A percentile compares a stretch with the other conserved stretches of the same genome.
These are phyloP conservation scores for Rattus norvegicus DNA, from an alignment of 2,113 vertebrate genomes.

Conservation along the genomic window GRCr8 NC_086024.1:17809001-17809500, in stretches of 20 bases:
- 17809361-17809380: neutral
- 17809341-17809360: neutral
- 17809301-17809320: neutral
- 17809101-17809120: neutral
- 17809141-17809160: neutral
- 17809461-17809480: neutral
- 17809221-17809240: constrained; percentile 35
- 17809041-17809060: neutral
- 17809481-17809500: neutral
- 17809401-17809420: neutral
- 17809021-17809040: neutral
- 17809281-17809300: neutral
- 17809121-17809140: constrained; percentile 13
- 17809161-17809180: neutral
- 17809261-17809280: neutral
- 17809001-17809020: neutral
- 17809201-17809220: neutral
- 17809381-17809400: neutral
- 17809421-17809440: neutral
- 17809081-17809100: neutral
- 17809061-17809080: neutral
- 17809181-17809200: constrained; percentile 1
- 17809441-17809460: neutral
- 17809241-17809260: neutral
- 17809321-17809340: neutral